Percentiles rank a stretch among this genome's conserved stretches.
phyloP scores from a whole-genome alignment of 2,113 vertebrate species.

The Cettia cetti region DNA sequence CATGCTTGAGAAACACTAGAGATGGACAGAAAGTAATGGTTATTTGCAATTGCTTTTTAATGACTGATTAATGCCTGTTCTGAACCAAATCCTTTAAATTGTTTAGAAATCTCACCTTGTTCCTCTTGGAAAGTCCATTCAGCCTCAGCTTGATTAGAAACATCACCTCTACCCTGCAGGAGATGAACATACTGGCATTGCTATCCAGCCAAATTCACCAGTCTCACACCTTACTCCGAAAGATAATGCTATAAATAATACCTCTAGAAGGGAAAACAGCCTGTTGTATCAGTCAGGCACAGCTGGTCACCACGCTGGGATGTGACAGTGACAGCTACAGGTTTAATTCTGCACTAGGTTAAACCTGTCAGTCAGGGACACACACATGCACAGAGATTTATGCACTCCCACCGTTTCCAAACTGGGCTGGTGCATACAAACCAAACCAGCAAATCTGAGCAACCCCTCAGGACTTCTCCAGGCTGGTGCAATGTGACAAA shows the following conservation, averaged over 20 bases:
- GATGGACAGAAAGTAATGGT: conserved; percentile 1
- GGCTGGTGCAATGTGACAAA: not conserved
- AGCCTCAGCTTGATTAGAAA: not conserved
- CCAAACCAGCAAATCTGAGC: not conserved
- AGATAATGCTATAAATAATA: not conserved
- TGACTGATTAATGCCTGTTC: conserved; percentile 24
- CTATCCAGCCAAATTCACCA: not conserved
- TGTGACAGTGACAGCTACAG: not conserved
- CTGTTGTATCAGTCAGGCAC: not conserved
- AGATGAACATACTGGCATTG: not conserved
- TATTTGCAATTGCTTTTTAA: conserved; percentile 25
- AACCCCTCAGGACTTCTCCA: not conserved
- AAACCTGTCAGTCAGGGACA: not conserved
- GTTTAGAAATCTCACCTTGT: not conserved
- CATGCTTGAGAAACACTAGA: not conserved
- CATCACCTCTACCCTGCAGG: not conserved
- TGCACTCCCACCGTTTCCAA: not conserved
- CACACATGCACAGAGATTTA: not conserved
- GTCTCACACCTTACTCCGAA: not conserved
- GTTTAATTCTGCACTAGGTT: not conserved
- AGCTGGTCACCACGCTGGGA: not conserved
- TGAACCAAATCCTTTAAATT: conserved; percentile 3
- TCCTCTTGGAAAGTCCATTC: not conserved
- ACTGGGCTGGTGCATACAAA: not conserved
- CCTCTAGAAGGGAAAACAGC: not conserved